These are phyloP conservation scores for Ispidina lecontei DNA, from an alignment of 2,797 vertebrate genomes.

Conservation along the genomic window DNA sequence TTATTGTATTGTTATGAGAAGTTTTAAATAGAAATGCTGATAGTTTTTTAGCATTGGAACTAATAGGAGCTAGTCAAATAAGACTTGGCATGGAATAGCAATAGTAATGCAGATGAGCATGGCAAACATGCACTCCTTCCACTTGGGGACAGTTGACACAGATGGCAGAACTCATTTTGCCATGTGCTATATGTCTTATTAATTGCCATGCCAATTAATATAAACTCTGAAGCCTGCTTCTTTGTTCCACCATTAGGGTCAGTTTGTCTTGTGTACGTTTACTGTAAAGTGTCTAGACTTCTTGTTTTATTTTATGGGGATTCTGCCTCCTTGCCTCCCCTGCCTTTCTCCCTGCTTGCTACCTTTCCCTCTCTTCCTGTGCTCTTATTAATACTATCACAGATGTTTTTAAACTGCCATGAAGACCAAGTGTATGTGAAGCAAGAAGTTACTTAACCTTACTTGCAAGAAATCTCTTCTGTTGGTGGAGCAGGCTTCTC, in stretches of 20 bases:
- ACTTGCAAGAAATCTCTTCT: neutral
- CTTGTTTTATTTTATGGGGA: neutral
- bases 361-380: neutral
- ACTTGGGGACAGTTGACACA: constrained; percentile 26
- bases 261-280: neutral
- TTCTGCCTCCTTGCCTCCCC: neutral
- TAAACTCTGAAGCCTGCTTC: neutral
- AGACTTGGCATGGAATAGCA: neutral
- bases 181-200: constrained; percentile 61
- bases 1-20: neutral
- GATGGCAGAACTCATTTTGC: constrained; percentile 39
- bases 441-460: neutral
- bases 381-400: neutral
- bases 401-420: neutral
- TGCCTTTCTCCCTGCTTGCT: neutral
- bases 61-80: neutral
- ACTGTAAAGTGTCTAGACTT: neutral
- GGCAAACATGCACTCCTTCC: neutral
- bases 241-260: neutral
- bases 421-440: neutral
- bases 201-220: constrained; percentile 40
- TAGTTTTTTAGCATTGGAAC: neutral
- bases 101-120: neutral
- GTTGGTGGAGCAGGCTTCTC: neutral
- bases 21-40: neutral